Percentiles rank a stretch among this genome's conserved stretches.
These are phyloP conservation scores for Drosophila nannoptera DNA, from an alignment of 1,140 invertebrate species.

Conservation along the genomic window DNA sequence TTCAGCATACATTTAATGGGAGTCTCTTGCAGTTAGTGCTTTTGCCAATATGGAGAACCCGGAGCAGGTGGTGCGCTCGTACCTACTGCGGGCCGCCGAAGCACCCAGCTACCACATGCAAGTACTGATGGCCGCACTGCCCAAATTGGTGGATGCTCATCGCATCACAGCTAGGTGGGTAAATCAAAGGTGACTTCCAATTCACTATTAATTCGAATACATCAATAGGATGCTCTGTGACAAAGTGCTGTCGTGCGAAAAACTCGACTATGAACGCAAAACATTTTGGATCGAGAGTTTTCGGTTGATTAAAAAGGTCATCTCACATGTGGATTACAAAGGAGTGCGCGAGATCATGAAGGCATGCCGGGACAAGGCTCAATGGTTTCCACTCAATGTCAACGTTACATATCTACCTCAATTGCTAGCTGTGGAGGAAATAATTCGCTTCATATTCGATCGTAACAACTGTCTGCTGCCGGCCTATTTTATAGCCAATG, in stretches of 20 bases:
- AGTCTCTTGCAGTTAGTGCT: conserved; percentile 75
- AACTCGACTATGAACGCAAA: conserved; percentile 86
- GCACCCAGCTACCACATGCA: conserved; percentile 86
- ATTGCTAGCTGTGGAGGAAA: conserved; percentile 87
- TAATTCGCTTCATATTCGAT: conserved; percentile 94
- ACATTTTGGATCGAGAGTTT: conserved; percentile 95
- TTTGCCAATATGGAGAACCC: conserved; percentile 84
- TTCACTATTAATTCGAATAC: neutral
- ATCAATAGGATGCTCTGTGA: conserved; percentile 89
- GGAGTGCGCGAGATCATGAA: conserved; percentile 95
- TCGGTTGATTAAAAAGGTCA: conserved; percentile 89
- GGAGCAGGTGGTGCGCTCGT: conserved; percentile 85
- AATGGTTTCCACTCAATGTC: conserved; percentile 86
- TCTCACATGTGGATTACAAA: conserved; percentile 96
- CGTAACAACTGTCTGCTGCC: conserved; percentile 94
- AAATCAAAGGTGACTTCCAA: neutral
- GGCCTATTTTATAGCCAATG: conserved; percentile 96
- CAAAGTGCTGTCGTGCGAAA: conserved; percentile 88
- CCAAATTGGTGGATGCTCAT: conserved; percentile 85
- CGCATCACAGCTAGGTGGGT: conserved; percentile 74
- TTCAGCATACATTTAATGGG: neutral
- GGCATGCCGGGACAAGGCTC: conserved; percentile 93
- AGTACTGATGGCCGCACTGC: conserved; percentile 85
- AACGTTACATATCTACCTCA: conserved; percentile 90
- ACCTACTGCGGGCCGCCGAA: conserved; percentile 84